A percentile compares a stretch with the other conserved stretches of the same genome.
phyloP scores from a whole-genome alignment of 2,797 vertebrate genomes.

The Zalophus californianus region DNA sequence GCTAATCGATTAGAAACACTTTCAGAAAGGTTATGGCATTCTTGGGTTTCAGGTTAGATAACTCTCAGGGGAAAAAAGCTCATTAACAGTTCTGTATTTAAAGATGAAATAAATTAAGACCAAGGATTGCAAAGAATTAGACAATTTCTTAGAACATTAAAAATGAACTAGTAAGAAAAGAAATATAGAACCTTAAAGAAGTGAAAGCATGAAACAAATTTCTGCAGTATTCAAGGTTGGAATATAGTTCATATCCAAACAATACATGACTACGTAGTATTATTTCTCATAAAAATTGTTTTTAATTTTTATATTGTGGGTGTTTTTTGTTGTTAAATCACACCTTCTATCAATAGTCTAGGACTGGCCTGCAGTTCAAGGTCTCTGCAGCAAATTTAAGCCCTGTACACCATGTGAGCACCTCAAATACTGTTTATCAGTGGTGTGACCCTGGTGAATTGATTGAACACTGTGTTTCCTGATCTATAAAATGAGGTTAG shows the following conservation, averaged over 20 bases:
- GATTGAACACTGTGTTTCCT: neutral
- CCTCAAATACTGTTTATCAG: neutral
- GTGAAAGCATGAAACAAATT: neutral
- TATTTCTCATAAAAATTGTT: constrained; percentile 35
- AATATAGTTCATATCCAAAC: constrained; percentile 9
- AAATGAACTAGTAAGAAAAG: constrained; percentile 29
- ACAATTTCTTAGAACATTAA: constrained; percentile 32
- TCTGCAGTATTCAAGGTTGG: neutral
- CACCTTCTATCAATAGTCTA: neutral
- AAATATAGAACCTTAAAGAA: neutral
- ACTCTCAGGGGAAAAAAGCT: constrained; percentile 53
- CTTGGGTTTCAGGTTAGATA: constrained; percentile 66
- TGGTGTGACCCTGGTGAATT: neutral
- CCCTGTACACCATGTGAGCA: neutral
- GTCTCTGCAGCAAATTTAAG: neutral
- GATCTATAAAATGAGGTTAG: neutral
- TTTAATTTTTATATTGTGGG: neutral
- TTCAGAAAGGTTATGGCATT: constrained; percentile 76
- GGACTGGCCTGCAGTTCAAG: neutral
- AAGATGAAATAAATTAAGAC: constrained; percentile 72
- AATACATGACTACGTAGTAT: neutral
- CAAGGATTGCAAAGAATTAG: constrained; percentile 24
- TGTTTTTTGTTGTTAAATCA: neutral
- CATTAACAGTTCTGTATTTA: constrained; percentile 72
- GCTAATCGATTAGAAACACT: constrained; percentile 80